A percentile compares a stretch with the other conserved stretches of the same genome.
These are phyloP conservation scores for Percina caprodes DNA, from an alignment of 2,113 vertebrate genomes.

Conservation along the genomic window DNA sequence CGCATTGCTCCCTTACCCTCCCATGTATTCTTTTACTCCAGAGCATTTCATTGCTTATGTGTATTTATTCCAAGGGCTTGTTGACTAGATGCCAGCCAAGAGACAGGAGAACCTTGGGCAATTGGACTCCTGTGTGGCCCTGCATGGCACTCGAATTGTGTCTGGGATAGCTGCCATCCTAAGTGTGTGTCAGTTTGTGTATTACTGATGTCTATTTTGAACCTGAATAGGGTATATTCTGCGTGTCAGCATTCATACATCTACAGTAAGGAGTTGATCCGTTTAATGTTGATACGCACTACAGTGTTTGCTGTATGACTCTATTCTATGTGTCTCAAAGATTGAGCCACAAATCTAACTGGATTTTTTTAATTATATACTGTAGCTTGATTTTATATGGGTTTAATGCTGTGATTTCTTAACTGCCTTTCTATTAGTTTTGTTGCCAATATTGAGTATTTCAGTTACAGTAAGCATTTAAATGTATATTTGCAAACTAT, in stretches of 20 bases:
- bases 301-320: neutral
- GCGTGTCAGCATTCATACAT: neutral
- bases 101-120: constrained; percentile 61
- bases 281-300: neutral
- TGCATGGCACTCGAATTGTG: constrained; percentile 47
- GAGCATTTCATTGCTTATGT: neutral
- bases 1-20: neutral
- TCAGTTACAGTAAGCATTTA: neutral
- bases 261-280: neutral
- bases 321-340: neutral
- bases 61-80: constrained; percentile 7
- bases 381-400: neutral
- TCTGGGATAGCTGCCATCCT: constrained; percentile 62
- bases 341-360: neutral
- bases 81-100: constrained; percentile 56
- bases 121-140: constrained; percentile 65
- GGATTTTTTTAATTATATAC: neutral
- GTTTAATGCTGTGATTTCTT: neutral
- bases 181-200: neutral
- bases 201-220: constrained; percentile 11
- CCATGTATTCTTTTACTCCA: neutral
- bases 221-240: neutral
- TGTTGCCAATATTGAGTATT: neutral
- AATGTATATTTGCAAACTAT: neutral
- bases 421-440: neutral